These are phyloP conservation scores for Mixornis gularis DNA, from an alignment of 2,113 vertebrate genomes.

Conservation along the genomic window DNA sequence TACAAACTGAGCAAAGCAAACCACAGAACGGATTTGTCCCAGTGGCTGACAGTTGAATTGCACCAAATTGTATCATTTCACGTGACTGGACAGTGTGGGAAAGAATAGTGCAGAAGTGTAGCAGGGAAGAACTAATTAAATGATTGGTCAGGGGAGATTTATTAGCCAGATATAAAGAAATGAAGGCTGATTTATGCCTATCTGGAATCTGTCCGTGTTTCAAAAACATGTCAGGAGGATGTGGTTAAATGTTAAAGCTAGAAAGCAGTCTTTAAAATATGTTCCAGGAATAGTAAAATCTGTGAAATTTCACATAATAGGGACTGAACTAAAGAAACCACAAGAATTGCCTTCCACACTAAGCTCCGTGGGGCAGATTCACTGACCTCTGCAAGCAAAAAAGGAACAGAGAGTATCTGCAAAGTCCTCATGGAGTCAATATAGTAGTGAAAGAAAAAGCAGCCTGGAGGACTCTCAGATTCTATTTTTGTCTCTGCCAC, in stretches of 20 bases:
- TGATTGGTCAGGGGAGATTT: background rate
- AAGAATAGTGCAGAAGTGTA: background rate
- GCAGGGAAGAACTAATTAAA: background rate
- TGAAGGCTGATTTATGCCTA: background rate
- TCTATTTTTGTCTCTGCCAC: constrained; percentile 38
- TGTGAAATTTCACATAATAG: background rate
- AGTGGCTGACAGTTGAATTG: background rate
- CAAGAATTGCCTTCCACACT: background rate
- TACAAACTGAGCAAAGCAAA: background rate
- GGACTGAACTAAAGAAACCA: background rate
- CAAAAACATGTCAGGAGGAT: background rate
- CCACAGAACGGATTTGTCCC: background rate
- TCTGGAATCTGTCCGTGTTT: background rate
- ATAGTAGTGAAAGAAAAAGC: background rate
- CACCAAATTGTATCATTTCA: background rate
- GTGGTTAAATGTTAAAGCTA: background rate
- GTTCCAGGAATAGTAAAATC: background rate
- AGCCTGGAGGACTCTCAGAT: background rate
- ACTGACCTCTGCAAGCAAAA: background rate
- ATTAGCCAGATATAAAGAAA: background rate
- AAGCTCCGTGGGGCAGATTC: background rate
- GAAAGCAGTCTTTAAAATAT: background rate
- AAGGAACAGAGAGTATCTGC: background rate
- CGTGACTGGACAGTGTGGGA: background rate
- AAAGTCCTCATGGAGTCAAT: background rate